These are phyloP conservation scores for Ectropis crepuscularia DNA, from an alignment of 2,888 invertebrate species.

Conservation along the genomic window DNA sequence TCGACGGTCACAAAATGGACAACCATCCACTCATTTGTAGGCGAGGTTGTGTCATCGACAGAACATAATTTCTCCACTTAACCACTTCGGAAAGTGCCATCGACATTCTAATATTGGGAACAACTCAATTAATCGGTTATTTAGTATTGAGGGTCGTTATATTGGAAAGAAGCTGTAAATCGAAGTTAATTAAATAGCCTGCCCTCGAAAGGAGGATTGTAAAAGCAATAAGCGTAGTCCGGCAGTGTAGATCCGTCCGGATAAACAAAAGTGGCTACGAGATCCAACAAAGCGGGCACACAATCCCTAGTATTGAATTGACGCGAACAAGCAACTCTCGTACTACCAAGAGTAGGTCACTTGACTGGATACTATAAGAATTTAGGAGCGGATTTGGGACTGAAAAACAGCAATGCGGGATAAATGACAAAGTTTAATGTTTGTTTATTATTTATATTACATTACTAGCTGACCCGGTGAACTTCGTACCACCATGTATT, in stretches of 20 bases:
- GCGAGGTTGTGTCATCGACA: conserved; percentile 26
- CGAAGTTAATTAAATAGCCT: conserved; percentile 31
- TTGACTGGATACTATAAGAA: not conserved
- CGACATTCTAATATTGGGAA: conserved; percentile 15
- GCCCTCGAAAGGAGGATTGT: conserved; percentile 28
- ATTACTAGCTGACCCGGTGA: too few species aligned
- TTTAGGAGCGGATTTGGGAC: too few species aligned
- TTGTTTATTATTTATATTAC: too few species aligned
- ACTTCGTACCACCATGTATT: too few species aligned
- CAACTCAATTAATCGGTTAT: conserved; percentile 12
- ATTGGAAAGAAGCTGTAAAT: conserved; percentile 22
- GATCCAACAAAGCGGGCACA: conserved; percentile 33
- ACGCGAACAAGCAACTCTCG: conserved; percentile 41
- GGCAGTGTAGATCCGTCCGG: conserved; percentile 31
- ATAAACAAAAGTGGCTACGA: conserved; percentile 40
- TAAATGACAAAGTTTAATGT: too few species aligned
- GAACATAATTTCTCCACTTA: conserved; percentile 28
- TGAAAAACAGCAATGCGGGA: too few species aligned
- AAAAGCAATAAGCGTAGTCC: conserved; percentile 39
- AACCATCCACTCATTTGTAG: conserved; percentile 25
- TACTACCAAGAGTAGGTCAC: conserved; percentile 36
- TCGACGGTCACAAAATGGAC: conserved; percentile 35
- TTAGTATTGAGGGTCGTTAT: conserved; percentile 16
- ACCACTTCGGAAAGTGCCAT: conserved; percentile 1
- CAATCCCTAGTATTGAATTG: conserved; percentile 42